phyloP scores from a whole-genome alignment of 2,113 vertebrate genomes.

The Passerina amoena region DNA sequence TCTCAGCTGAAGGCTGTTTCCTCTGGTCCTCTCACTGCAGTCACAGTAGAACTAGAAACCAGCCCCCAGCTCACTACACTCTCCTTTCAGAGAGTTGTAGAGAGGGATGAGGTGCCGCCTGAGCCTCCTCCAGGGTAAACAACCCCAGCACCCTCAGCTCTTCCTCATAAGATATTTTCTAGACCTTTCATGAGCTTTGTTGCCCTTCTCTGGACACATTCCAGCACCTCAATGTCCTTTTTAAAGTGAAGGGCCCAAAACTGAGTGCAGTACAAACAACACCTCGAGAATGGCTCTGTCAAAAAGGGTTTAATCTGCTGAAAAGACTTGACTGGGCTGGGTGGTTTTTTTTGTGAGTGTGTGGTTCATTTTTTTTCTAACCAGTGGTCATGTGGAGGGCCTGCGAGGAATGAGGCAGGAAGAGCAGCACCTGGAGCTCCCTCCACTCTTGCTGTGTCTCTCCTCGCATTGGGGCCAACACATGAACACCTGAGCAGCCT shows the following conservation, averaged over 20 bases:
- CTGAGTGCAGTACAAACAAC: not conserved
- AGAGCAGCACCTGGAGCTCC: not conserved
- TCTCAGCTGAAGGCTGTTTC: not conserved
- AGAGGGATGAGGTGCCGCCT: no score
- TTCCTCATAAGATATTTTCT: not conserved
- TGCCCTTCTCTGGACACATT: not conserved
- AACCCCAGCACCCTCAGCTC: not conserved
- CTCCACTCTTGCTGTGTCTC: not conserved
- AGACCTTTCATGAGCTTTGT: not conserved
- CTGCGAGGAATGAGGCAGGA: not conserved
- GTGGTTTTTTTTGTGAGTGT: no score
- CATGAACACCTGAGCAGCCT: not conserved
- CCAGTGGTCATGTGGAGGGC: not conserved
- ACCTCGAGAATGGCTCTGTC: not conserved
- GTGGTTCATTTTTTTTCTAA: not conserved
- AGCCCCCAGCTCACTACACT: not conserved
- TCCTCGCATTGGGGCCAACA: accelerated
- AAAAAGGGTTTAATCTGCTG: not conserved
- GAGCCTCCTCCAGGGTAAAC: not conserved
- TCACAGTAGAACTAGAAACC: not conserved
- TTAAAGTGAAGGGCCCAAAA: not conserved
- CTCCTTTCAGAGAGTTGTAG: not conserved
- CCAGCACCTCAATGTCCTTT: not conserved
- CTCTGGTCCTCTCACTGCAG: not conserved
- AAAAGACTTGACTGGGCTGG: not conserved